phyloP scores from a whole-genome alignment of 2,888 invertebrate genomes.

The Cerastis leucographa region DNA sequence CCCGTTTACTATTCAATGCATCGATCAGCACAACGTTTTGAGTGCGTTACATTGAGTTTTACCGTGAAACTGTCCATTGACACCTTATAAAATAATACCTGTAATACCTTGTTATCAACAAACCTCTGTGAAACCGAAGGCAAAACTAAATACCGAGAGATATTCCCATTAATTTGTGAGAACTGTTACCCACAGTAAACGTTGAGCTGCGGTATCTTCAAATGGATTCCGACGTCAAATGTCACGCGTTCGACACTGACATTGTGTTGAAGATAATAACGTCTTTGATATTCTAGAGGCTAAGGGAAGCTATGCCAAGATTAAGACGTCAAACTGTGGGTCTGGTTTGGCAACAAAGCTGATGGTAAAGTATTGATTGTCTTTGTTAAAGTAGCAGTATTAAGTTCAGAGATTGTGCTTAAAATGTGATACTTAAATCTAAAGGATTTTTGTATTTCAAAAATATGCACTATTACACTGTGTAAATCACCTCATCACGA shows the following conservation, averaged over 20 bases:
- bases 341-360: not conserved
- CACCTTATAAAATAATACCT: not conserved
- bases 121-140: not conserved
- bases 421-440: not conserved
- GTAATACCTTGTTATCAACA: not conserved
- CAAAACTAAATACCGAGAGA: not conserved
- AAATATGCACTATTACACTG: too few relatives aligned
- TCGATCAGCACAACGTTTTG: too few relatives aligned
- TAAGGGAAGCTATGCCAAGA: slow-evolving; percentile 22
- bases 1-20: too few relatives aligned
- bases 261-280: slow-evolving; percentile 8
- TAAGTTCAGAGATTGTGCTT: not conserved
- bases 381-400: not conserved
- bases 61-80: too few relatives aligned
- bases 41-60: too few relatives aligned
- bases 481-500: too few relatives aligned
- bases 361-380: not conserved
- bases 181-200: slow-evolving; percentile 8
- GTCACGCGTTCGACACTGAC: slow-evolving; percentile 21
- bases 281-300: slow-evolving; percentile 7
- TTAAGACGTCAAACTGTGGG: not conserved
- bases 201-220: slow-evolving; percentile 30
- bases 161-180: slow-evolving; percentile 15
- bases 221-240: slow-evolving; percentile 48
- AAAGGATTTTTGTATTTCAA: too few relatives aligned